Evolutionary conservation across 2,113 vertebrate genomes (phyloP), one percentile per base, ranked within the genome.

Genomic region (Chaetops frenatus): DNA sequence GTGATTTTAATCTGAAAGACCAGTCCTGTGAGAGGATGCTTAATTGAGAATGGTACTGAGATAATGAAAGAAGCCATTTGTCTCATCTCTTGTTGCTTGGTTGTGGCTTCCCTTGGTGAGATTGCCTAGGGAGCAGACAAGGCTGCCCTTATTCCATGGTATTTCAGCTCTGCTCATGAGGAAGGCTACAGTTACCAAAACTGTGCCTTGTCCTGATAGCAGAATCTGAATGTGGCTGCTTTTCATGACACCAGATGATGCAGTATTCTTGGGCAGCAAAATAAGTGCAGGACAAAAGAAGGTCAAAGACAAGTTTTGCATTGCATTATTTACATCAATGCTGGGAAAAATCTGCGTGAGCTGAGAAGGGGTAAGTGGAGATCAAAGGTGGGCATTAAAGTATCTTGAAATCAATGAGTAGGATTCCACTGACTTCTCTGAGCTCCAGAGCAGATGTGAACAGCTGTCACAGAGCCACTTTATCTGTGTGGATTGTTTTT

Each of bases 271-370:
- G 87, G 84, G 73, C 90, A 82, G 81, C 29, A 90, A 94, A 97
- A 91, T 76, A 95, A 96, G 53, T 84, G 61, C 87, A 97, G 84
- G 94, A 83, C 91, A 88, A 90, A 94, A 54, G 67, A 96, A 97
- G 77, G 95, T 94, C 86, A 93, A 72, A 92, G 24, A 93, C 29
- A 15, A 60, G 57, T 40, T 97, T 94, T 88, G 76, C 50, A 83
- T 65, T 71, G 60, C 86, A 86, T 96, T 95, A 95, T 96, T 97
- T 96, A 90, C 90, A 92, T 93, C 53, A 86, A 3, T 85, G 54
- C 58, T 92, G 81, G 89, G 60, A 92, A 95, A 94, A 90, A 62
- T 47, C 93, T 67, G 77, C 12, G 1, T 42, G 5, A 42, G 89
- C 70, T 87, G 88, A 28, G 10, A 58, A 58, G 33, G 58, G 51